A percentile compares a stretch with the other conserved stretches of the same genome.
phyloP scores from a whole-genome alignment of 2,888 invertebrate genomes.

The Nebria salina region DNA sequence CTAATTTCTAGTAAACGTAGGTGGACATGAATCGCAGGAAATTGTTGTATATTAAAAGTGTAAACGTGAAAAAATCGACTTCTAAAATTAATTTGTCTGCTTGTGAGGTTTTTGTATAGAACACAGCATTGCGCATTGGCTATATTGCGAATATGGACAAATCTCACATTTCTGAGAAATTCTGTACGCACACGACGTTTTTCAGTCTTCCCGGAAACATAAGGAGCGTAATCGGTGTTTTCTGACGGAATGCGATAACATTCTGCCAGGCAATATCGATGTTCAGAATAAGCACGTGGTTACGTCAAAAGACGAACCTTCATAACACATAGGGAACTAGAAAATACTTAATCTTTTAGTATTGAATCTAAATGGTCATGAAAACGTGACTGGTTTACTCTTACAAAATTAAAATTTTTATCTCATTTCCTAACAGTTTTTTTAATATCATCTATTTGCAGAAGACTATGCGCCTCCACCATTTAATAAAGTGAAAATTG shows the following conservation, averaged over 20 bases:
- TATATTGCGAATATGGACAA: background rate
- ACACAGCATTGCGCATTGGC: background rate
- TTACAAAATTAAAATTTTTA: too few relatives aligned
- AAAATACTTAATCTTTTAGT: too few relatives aligned
- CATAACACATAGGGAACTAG: too few relatives aligned
- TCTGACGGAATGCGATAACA: slow-evolving; percentile 2
- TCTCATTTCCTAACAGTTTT: too few relatives aligned
- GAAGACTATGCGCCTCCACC: background rate
- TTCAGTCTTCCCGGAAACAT: slow-evolving; percentile 2
- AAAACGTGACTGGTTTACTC: too few relatives aligned
- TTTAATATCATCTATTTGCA: background rate
- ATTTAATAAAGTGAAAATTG: background rate
- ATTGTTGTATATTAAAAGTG: too few relatives aligned
- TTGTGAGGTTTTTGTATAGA: slow-evolving; percentile 1
- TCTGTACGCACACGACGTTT: slow-evolving; percentile 4
- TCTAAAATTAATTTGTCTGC: background rate
- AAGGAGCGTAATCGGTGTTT: background rate
- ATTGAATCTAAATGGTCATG: too few relatives aligned
- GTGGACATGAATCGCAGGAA: too few relatives aligned
- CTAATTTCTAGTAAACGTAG: too few relatives aligned
- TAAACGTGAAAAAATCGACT: background rate
- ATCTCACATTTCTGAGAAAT: slow-evolving; percentile 6
- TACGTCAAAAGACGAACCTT: too few relatives aligned
- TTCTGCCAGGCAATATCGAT: background rate
- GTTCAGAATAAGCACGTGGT: background rate